Base-by-base conservation (phyloP, 1,140 invertebrate species). In the Hyposmocoma kahamanoa region DNA sequence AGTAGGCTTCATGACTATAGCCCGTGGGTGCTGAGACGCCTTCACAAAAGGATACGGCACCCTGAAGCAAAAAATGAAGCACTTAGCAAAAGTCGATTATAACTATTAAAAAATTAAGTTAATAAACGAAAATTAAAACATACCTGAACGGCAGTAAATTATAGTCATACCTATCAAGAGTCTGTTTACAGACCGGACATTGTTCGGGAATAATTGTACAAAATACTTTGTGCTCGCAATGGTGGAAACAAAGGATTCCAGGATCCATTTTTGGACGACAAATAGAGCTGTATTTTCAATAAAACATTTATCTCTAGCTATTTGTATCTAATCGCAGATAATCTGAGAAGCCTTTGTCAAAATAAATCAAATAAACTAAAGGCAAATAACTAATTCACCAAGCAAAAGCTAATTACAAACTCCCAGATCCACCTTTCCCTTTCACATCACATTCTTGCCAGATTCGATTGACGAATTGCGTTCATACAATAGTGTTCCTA, bases 211-310 rank as follows among this genome's bases (percentile, higher is more conserved):
- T 87, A 47, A 87, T 78, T 62, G 94, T 93, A 76, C 91, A 93
- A 87, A 94, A 94, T 50, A 94, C 89, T 89, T 94, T 93, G 44
- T 90, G 88, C 36, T 89, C 89, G 84, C 93, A 95, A 87, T 95
- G 94, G 84, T 94, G 91, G 84, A 93, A 93, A 87, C 93, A 95
- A 67, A 94, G 84, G 72, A 95, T 93, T 58, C 92, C 92, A 54
- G 92, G 92, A 90, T 94, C 92, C 86, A 87, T 87, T 69, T 66
- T 76, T 61, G 44, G 47, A 47, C 36, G 44, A 46, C 19, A 42
- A 64, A 56, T 66, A 49, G 41, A 43, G 47, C 34, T 45, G 19
- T 57, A 63, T 64, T 62, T 54, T 76, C 64, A 69, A 75, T 72
- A 44, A 63, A 77, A 68, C 32, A 17, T 17, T 36, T 17, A 36